Percentiles rank a stretch among this genome's conserved stretches.
Evolutionary conservation across 1,140 invertebrate genomes (phyloP).

Genomic region (Rhizoglyphus robini): DNA sequence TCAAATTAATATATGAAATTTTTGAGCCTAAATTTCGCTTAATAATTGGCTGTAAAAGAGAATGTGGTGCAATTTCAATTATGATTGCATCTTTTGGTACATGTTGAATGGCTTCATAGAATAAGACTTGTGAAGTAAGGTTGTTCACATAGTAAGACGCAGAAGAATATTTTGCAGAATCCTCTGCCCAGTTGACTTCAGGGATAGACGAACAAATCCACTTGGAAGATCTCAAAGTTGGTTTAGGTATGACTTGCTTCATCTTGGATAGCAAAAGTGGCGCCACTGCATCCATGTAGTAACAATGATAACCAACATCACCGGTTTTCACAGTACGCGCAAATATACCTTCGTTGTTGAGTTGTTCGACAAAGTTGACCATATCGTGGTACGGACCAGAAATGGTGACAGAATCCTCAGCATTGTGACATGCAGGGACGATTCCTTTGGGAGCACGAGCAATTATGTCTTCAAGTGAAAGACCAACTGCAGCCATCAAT

Average conservation of each 20-base stretch:
- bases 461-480: slow-evolving; percentile 70
- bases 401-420: slow-evolving; percentile 75
- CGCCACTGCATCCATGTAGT: slow-evolving; percentile 71
- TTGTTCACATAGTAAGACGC: slow-evolving; percentile 91
- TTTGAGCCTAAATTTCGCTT: slow-evolving; percentile 50
- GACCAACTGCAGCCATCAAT: slow-evolving; percentile 59
- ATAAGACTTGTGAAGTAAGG: slow-evolving; percentile 63
- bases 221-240: slow-evolving; percentile 54
- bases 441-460: slow-evolving; percentile 56
- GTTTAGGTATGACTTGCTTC: slow-evolving; percentile 47
- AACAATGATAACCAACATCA: slow-evolving; percentile 84
- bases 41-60: slow-evolving; percentile 68
- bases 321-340: slow-evolving; percentile 74
- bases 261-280: slow-evolving; percentile 50
- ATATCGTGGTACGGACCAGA: slow-evolving; percentile 65
- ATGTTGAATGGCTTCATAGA: slow-evolving; percentile 57
- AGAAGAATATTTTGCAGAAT: slow-evolving; percentile 62
- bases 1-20: slow-evolving; percentile 53
- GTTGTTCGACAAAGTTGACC: slow-evolving; percentile 50
- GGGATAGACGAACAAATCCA: slow-evolving; percentile 79
- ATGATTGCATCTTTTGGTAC: slow-evolving; percentile 56
- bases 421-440: slow-evolving; percentile 82
- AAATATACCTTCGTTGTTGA: slow-evolving; percentile 65
- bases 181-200: slow-evolving; percentile 56
- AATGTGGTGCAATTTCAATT: slow-evolving; percentile 57